Evolutionary conservation across 2,113 vertebrate genomes (phyloP), one percentile per base, ranked within the genome.

Genomic region (Crotalus tigris): DNA sequence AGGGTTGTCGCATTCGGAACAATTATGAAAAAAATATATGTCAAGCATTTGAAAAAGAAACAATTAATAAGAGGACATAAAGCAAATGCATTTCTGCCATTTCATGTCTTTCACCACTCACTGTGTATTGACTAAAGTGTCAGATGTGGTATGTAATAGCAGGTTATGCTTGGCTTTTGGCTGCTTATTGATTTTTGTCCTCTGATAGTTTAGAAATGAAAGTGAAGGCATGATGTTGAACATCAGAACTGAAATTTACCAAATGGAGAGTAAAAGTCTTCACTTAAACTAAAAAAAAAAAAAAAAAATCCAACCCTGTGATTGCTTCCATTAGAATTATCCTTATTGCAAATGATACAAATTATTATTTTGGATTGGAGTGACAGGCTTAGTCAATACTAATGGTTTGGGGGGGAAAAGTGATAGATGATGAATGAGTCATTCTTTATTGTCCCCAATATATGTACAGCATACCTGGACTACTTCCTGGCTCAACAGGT

Each of bases 181-280:
- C 55, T 75, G 59, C 91, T 92, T 53, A 92, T 92, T 92, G 91
- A 92, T 92, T 92, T 92, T 92, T 75, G 61, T 92, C 61, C 61
- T 92, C 51, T 55, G 61, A 89, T 92, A 46, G 49, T 89, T 92
- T 69, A 55, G 61, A 89, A 92, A 92, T 92, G 87, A 92, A 92
- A 92, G 87, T 89, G 87, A 92, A 88, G 87, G 87, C 59, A 89
- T 23, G 87, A 75, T 55, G 51, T 88, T 69, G 61, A 81, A 75
- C 91, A 88, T 92, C 87, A 92, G 23, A 88, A 89, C 91, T 92
- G 51, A 92, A 75, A 92, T 89, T 92, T 92, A 89, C 57, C 87
- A 92, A 92, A 89, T 92, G 59, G 87, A 89, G 23, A 92, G 87
- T 88, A 92, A 92, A 92, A 75, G 88, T 75, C 87, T 75, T 92